These are phyloP conservation scores for Tachina lurida DNA, from an alignment of 2,888 invertebrate species.

Conservation along the genomic window DNA sequence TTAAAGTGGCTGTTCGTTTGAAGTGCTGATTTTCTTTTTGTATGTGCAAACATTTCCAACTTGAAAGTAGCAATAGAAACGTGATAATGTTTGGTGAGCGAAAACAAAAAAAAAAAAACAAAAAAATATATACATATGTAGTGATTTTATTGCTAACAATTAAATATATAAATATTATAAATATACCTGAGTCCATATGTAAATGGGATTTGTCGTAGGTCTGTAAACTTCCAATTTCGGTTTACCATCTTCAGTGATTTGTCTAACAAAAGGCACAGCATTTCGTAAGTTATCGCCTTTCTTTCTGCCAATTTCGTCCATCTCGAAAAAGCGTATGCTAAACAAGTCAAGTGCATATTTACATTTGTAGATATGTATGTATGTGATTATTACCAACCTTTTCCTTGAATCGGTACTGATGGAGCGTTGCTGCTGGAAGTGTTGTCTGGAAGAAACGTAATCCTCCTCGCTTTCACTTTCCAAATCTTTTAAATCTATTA, in stretches of 20 bases:
- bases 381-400: constrained; percentile 78
- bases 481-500: constrained; percentile 82
- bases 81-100: background rate
- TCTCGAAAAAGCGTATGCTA: constrained; percentile 84
- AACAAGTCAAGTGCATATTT: background rate
- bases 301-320: constrained; percentile 85
- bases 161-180: background rate
- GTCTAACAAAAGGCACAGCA: constrained; percentile 86
- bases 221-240: constrained; percentile 84
- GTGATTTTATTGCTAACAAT: background rate
- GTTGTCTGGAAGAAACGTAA: constrained; percentile 85
- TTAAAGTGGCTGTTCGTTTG: background rate
- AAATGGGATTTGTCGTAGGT: constrained; percentile 85
- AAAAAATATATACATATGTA: background rate
- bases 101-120: background rate
- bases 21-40: constrained; percentile 4
- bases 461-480: constrained; percentile 83
- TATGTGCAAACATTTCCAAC: background rate
- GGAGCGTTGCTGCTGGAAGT: constrained; percentile 86
- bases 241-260: constrained; percentile 86
- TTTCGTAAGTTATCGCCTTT: constrained; percentile 86
- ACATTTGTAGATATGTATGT: background rate
- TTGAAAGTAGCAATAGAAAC: background rate
- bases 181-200: constrained; percentile 83
- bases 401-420: constrained; percentile 86